Evolutionary conservation across 1,140 invertebrate species (phyloP), one percentile per base, ranked within the genome.

Genomic region (Vollenhovia emeryi): DNA sequence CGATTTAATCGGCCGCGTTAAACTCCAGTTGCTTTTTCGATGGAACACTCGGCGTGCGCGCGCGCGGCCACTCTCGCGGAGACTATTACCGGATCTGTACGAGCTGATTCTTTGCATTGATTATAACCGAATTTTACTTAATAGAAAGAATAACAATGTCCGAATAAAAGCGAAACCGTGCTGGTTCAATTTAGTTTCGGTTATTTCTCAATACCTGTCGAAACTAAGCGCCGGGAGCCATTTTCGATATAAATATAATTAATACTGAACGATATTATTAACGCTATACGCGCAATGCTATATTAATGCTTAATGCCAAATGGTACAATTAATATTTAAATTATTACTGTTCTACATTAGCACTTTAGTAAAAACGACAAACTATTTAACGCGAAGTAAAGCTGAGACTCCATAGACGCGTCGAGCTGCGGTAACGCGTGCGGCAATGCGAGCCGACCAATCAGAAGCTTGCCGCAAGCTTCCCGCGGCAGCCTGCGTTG

Each of bases 1-100:
- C 50, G 78, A 82, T 73, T 82, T 82, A 73, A 82, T 71, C 78
- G 66, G 78, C 66, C 36, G 43, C 78, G 50, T 73, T 82, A 45
- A 82, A 82, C 50, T 82, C 78, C 18, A 30, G 66, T 11, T 82
- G 24, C 66, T 82, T 73, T 82, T 73, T 73, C 78, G 78, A 73
- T 40, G n/a, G 66, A 55, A 69, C 13, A 30, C 24, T 43, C 24
- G 50, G 50, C n/a, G n/a, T n/a, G n/a, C n/a, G n/a, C 33, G 78
- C n/a, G 48, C 21, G 45, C 52, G 21, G 30, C 64, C n/a, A 13
- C 48, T 50, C 48, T 50, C 48, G 48, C 6, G 18, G 48, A 24
- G 55, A 71, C 36, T 33, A 71, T 80, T 71, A 55, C 48, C 11
- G 24, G 27, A 43, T 60, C 40, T 60, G 59, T 27, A n/a, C 40